phyloP scores from a whole-genome alignment of 2,113 vertebrate species.

The Marcusenius ussheri region DNA sequence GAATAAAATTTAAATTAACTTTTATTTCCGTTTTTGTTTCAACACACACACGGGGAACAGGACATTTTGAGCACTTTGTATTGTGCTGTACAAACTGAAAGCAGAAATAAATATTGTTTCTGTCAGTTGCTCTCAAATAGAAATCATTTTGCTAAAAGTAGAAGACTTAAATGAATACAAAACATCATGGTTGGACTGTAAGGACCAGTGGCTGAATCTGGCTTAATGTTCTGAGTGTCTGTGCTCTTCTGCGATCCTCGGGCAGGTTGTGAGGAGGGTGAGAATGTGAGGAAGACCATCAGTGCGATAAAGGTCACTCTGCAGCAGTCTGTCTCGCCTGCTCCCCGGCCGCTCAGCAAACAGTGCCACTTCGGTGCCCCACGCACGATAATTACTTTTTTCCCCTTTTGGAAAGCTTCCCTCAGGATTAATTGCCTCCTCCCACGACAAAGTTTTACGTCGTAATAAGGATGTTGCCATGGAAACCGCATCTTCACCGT shows the following conservation, averaged over 20 bases:
- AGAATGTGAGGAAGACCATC: neutral
- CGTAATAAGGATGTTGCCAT: constrained; percentile 38
- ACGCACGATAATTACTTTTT: neutral
- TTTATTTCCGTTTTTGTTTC: neutral
- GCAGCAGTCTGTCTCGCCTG: neutral
- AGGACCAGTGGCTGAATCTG: neutral
- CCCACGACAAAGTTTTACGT: constrained; percentile 25
- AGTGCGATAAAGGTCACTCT: neutral
- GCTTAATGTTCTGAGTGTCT: neutral
- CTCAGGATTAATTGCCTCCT: constrained; percentile 32
- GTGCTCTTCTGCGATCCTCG: neutral
- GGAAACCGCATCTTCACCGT: constrained; percentile 36
- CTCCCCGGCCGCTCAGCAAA: neutral
- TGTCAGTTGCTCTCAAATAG: neutral
- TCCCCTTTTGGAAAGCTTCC: constrained; percentile 8
- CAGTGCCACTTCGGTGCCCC: neutral
- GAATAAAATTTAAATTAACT: neutral
- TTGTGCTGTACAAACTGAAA: neutral
- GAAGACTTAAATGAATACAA: neutral
- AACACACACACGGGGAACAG: neutral
- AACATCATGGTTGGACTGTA: neutral
- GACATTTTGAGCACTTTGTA: neutral
- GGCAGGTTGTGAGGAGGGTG: neutral
- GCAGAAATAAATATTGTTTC: neutral
- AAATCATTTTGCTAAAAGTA: neutral